Conservation (phyloP, 53 echinoderm and acorn worm species). For the Stichopus horrens region DNA sequence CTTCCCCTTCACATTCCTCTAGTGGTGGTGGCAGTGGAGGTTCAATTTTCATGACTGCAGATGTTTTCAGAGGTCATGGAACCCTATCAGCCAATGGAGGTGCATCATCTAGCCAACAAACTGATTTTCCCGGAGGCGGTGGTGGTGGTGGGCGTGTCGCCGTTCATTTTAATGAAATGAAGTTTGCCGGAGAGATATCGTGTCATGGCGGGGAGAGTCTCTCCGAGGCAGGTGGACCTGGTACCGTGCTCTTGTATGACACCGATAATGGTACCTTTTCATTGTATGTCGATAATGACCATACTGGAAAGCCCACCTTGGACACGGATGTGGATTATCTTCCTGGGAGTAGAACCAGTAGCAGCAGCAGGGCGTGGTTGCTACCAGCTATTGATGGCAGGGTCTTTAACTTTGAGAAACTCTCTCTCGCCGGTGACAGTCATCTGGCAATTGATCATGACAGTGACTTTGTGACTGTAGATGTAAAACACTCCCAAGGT, state of each 20-base stretch:
- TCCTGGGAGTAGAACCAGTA: conserved; percentile 50
- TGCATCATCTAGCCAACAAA: conserved; percentile 41
- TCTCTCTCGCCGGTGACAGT: conserved; percentile 52
- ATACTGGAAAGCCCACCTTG: not conserved
- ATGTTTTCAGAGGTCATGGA: conserved; percentile 60
- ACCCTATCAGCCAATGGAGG: conserved; percentile 24
- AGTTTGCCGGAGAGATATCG: conserved; percentile 57
- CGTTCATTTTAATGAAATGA: conserved; percentile 58
- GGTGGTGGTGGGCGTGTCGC: conserved; percentile 84
- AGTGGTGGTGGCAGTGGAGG: conserved; percentile 88
- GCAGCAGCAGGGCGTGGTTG: conserved; percentile 82
- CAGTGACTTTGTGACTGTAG: conserved; percentile 45
- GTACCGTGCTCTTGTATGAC: conserved; percentile 65
- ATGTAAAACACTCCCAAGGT: conserved; percentile 63
- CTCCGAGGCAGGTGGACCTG: conserved; percentile 79
- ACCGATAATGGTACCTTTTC: conserved; percentile 16
- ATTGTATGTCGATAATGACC: conserved; percentile 63
- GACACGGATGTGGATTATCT: not conserved
- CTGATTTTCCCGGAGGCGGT: conserved; percentile 60
- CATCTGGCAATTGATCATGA: conserved; percentile 52
- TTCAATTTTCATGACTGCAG: conserved; percentile 48
- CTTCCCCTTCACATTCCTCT: conserved; percentile 29
- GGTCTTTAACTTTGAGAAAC: conserved; percentile 56
- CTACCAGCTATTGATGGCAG: conserved; percentile 55
- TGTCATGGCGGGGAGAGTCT: conserved; percentile 65